Base-by-base conservation (phyloP, 2,888 invertebrate genomes). In the Lasioglossum villosulum region DNA sequence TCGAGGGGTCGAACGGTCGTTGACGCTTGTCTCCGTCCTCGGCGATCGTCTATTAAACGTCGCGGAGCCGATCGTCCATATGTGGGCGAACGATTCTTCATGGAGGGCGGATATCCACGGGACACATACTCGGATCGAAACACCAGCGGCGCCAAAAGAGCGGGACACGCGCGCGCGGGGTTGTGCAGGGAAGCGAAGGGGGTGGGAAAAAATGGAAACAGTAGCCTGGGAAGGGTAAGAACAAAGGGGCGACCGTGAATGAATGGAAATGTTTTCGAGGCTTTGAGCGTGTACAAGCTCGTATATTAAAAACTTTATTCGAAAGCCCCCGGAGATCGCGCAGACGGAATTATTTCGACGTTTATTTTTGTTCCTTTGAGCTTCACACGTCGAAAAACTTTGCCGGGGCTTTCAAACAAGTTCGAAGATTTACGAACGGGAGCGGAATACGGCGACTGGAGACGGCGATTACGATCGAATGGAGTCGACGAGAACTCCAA, bases 261-360 rank as follows among this genome's bases (percentile, higher is more conserved):
- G 90, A 87, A 87, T 87, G 83, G 84, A 79, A 86, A 88, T 75
- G 82, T 87, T 82, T 87, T 84, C 74, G 81, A 56, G 82, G 84
- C 82, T 90, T 82, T 83, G 79, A 85, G 79, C 74, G 75, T 68
- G 68, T 75, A 56, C 81, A 59, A 72, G 80, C 76, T 83, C 86
- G 86, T 86, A 86, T 84, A 84, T 88, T 86, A 88, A 84, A 88
- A 88, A 88, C 86, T 88, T 82, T 86, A 88, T 84, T 86, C 86
- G 80, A 83, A 84, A 87, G 73, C 75, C 81, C 72, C 75, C 68
- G 78, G 82, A 68, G 85, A 85, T 83, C 83, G 83, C 80, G 72
- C 71, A 39, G 39, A 68, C 59, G 77, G 77, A 88, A 85, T 86
- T 88, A 88, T 86, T 88, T 88, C 84, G 82, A 88, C 88, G 86